phyloP scores from a whole-genome alignment of 2,888 invertebrate genomes.

The Aromia moschata region DNA sequence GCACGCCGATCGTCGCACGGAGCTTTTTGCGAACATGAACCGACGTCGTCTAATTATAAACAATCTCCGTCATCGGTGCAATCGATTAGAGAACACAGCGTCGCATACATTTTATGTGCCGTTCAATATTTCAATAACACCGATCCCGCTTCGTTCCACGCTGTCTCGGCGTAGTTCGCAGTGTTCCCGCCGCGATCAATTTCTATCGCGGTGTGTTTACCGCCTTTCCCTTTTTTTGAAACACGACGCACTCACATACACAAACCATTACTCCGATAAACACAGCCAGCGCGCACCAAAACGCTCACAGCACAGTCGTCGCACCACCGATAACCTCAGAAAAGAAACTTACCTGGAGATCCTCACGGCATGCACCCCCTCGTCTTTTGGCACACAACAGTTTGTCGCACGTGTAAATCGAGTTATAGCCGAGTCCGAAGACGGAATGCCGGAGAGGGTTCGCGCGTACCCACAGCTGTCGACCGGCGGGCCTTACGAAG shows the following conservation, averaged over 20 bases:
- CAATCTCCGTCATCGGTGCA: not conserved
- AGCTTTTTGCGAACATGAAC: no score
- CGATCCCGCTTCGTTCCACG: constrained; percentile 7
- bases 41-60: constrained; percentile 1
- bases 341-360: constrained; percentile 1
- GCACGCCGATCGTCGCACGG: no score
- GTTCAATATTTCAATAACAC: constrained; percentile 26
- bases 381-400: constrained; percentile 17
- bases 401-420: constrained; percentile 3
- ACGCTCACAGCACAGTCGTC: no score
- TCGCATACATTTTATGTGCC: constrained; percentile 3
- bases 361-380: no score
- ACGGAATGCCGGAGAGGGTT: not conserved
- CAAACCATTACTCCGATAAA: no score
- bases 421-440: not conserved
- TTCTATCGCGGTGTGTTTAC: no score
- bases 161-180: constrained; percentile 10
- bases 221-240: no score
- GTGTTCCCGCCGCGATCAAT: constrained; percentile 7
- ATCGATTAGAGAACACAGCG: constrained; percentile 8
- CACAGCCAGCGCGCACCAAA: no score
- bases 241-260: no score
- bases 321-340: no score
- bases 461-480: constrained; percentile 5
- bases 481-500: not conserved